Base-by-base conservation (phyloP, 2,797 vertebrate species). In the Sebastes flavidus region DNA sequence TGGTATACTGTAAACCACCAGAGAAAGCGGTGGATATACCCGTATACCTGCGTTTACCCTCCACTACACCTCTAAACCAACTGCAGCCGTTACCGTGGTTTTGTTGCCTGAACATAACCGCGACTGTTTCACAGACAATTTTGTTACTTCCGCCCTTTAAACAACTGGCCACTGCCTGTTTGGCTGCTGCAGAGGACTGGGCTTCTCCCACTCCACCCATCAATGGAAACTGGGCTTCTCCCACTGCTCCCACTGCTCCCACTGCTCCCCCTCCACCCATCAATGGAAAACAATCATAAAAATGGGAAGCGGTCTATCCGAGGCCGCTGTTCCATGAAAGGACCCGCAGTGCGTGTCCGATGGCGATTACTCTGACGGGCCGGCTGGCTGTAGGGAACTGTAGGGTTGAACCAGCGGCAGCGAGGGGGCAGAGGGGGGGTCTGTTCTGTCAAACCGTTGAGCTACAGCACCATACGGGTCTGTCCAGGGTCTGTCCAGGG, bases 261-360 rank as follows among this genome's bases (percentile, higher is more conserved):
- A 2, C 36, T 13, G 36, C 34, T 81, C 81, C 78, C 65, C 55
- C 84, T 85, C 78, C 87, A 74, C 85, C 83, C 81, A 85, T 88
- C 67, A 72, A 32, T 89, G 91, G 80, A 88, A 88, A 88, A 89
- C 76, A 86, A 86, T 84, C 73, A 63, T 82, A 76, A 86, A 82
- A 90, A 78, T 87, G 24, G 27, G 86, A 88, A 87, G 82, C 75
- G 25, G 60, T n/a, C 32, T 20, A 60, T 87, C 84, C 77, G 69
- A 83, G 42, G 49, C 32, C 2, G 24, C 71, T 25, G 80, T 89
- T 81, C 85, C 80, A 68, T 83, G 83, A 86, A 83, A 89, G 78
- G 72, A 27, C 56, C 70, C 18, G n/a, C 56, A 38, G 80, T 85
- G 80, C 55, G 14, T 90, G 80, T 89, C 85, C 59, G 52, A 75